phyloP scores from a whole-genome alignment of 2,113 vertebrate genomes.

The Loxodonta africana region DNA sequence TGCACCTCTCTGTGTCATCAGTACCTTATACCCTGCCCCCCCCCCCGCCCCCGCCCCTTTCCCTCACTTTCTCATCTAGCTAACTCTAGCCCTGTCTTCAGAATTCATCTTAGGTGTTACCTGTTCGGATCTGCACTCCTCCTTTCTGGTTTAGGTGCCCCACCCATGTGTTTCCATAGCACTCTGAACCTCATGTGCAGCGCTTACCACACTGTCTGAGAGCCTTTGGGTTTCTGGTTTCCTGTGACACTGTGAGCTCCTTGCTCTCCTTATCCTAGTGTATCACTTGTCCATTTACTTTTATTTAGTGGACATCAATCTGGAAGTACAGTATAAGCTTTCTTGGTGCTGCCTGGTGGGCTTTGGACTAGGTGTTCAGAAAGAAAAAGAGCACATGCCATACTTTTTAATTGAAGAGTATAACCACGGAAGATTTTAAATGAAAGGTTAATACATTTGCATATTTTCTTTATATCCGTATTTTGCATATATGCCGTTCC shows the following conservation, averaged over 20 bases:
- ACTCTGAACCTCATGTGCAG: not conserved
- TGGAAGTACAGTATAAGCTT: not conserved
- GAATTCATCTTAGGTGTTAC: not conserved
- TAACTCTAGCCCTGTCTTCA: not conserved
- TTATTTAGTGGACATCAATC: not conserved
- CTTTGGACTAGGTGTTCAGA: constrained; percentile 3
- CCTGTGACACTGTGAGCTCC: not conserved
- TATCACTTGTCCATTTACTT: constrained; percentile 10
- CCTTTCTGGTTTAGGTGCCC: not conserved
- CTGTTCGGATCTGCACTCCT: not conserved
- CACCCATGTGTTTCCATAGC: not conserved
- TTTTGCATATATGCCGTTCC: constrained; percentile 19
- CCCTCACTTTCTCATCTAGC: not conserved
- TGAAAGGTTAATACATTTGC: constrained; percentile 19
- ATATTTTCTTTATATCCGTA: constrained; percentile 4
- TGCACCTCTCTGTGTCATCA: constrained; percentile 4
- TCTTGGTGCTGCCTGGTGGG: constrained; percentile 27
- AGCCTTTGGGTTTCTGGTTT: not conserved
- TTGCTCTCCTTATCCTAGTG: constrained; percentile 4
- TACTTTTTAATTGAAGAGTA: constrained; percentile 4
- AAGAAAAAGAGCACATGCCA: not conserved
- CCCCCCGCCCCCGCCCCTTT: not conserved
- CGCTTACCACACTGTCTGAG: not conserved
- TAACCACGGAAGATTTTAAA: constrained; percentile 13
- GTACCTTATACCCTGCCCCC: not conserved